phyloP scores from a whole-genome alignment of 1,140 invertebrate genomes.

The Probaryconus sp. region DNA sequence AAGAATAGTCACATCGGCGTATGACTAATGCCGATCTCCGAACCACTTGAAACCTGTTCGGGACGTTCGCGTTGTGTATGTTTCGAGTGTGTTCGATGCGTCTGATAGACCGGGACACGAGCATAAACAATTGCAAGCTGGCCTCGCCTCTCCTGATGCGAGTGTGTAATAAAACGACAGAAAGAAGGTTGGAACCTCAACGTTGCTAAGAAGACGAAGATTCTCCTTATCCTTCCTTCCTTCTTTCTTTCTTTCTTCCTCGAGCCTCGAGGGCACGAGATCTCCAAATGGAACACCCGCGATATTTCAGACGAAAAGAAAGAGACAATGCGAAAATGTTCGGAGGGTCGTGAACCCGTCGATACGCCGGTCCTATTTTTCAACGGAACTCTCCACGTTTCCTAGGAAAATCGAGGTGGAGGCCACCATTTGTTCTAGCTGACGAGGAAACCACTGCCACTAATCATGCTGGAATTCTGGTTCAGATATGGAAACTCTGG shows the following conservation, averaged over 20 bases:
- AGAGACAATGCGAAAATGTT: constrained; percentile 41
- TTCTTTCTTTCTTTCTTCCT: too few relatives aligned
- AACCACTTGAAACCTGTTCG: constrained; percentile 31
- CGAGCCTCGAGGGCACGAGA: constrained; percentile 56
- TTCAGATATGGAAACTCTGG: too few relatives aligned
- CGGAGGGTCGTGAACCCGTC: constrained; percentile 63
- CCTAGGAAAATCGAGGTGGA: constrained; percentile 12
- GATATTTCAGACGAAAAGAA: constrained; percentile 65
- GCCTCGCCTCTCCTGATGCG: constrained; percentile 75
- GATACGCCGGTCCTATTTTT: constrained; percentile 39
- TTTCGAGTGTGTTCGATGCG: constrained; percentile 71
- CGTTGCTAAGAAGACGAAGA: constrained; percentile 32
- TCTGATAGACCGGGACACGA: constrained; percentile 76
- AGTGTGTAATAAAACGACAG: constrained; percentile 72
- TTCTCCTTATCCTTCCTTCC: constrained; percentile 49
- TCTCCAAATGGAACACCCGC: constrained; percentile 68
- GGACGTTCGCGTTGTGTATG: constrained; percentile 58
- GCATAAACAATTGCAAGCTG: constrained; percentile 76
- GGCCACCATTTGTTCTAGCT: constrained; percentile 22
- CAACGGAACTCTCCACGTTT: constrained; percentile 6
- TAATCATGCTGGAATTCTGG: constrained; percentile 28
- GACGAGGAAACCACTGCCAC: constrained; percentile 22
- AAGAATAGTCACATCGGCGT: constrained; percentile 6
- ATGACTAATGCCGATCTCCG: constrained; percentile 34
- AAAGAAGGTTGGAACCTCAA: constrained; percentile 44